phyloP scores from a whole-genome alignment of 2,888 invertebrate species.

The Caradrina clavipalpis region DNA sequence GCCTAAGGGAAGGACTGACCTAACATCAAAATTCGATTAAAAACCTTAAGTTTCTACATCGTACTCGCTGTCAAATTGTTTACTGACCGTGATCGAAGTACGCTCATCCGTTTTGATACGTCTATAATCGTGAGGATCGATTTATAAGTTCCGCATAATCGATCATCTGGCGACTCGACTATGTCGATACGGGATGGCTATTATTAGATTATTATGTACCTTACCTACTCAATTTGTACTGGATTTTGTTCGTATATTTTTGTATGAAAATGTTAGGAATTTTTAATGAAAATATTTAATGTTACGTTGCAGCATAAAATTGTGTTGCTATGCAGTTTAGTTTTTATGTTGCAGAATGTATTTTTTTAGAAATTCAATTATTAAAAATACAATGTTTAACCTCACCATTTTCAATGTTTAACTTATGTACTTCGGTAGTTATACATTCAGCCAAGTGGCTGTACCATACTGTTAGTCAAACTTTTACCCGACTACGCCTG shows the following conservation, averaged over 20 bases:
- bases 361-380: not conserved
- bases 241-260: not conserved
- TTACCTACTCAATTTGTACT: constrained; percentile 10
- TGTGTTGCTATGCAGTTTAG: not conserved
- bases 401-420: too few relatives aligned
- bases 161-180: constrained; percentile 34
- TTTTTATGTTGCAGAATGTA: not conserved
- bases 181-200: not conserved
- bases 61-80: constrained; percentile 33
- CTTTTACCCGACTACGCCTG: too few relatives aligned
- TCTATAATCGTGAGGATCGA: constrained; percentile 45
- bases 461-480: too few relatives aligned
- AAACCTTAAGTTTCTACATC: constrained; percentile 9
- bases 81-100: constrained; percentile 38
- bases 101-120: constrained; percentile 47
- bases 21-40: constrained; percentile 5
- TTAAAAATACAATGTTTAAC: too few relatives aligned
- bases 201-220: constrained; percentile 16
- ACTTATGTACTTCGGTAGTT: too few relatives aligned
- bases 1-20: too few relatives aligned
- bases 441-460: too few relatives aligned
- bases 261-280: not conserved
- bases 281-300: constrained; percentile 1
- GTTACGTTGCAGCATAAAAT: not conserved
- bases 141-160: constrained; percentile 39